Evolutionary conservation across 2,113 vertebrate genomes (phyloP).

Genomic region (Bagarius yarrelli): DNA sequence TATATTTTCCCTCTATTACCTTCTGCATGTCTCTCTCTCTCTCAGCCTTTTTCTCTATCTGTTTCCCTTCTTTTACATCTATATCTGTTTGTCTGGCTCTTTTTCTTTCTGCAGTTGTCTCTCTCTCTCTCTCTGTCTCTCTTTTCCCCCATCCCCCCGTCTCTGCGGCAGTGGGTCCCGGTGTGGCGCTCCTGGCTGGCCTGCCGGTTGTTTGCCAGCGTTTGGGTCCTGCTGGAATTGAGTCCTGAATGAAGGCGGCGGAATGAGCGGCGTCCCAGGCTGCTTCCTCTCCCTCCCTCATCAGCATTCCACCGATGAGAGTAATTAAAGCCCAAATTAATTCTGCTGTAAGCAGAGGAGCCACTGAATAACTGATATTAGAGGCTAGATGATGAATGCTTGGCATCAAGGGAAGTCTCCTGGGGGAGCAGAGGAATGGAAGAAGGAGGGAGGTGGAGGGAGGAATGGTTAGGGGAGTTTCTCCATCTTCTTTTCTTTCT

Average conservation of each 20-base stretch:
- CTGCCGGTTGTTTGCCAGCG: conserved; percentile 99
- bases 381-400: conserved; percentile 99
- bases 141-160: background rate
- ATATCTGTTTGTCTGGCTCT: background rate
- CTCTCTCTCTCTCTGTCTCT: conserved; percentile 55
- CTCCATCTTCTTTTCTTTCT: conserved; percentile 6
- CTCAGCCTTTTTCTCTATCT: too few species aligned
- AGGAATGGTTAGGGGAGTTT: conserved; percentile 4
- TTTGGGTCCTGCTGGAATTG: conserved; percentile 93
- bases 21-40: background rate
- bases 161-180: conserved; percentile 72
- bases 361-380: conserved; percentile 99
- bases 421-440: conserved; percentile 82
- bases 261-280: conserved; percentile 83
- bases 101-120: background rate
- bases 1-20: too few species aligned
- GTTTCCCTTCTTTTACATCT: background rate
- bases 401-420: conserved; percentile 99
- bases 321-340: conserved; percentile 99
- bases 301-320: conserved; percentile 99
- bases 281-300: conserved; percentile 99
- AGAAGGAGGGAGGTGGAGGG: conserved; percentile 57
- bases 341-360: conserved; percentile 99
- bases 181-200: conserved; percentile 89
- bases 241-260: conserved; percentile 97